These are phyloP conservation scores for Pimephales promelas DNA, from an alignment of 2,113 vertebrate genomes.

Conservation along the genomic window DNA sequence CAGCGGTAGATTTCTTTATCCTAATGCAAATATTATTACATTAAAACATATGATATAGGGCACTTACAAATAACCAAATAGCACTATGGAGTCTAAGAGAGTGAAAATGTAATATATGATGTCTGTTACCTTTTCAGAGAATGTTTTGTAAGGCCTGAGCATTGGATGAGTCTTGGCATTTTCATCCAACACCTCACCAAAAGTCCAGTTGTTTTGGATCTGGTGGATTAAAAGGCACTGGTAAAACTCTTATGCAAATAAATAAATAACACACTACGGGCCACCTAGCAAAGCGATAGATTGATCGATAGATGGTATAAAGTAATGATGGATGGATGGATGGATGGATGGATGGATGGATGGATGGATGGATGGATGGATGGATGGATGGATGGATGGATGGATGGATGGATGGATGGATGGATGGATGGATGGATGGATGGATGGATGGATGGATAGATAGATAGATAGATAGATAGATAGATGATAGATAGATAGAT, in stretches of 20 bases:
- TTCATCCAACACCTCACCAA: slow-evolving; percentile 86
- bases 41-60: not conserved
- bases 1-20: slow-evolving; percentile 96
- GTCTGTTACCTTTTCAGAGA: slow-evolving; percentile 87
- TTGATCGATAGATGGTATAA: no score
- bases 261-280: not conserved
- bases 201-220: slow-evolving; percentile 95
- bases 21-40: slow-evolving; percentile 61
- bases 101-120: not conserved
- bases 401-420: no score
- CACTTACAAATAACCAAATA: not conserved
- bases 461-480: no score
- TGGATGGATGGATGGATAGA: no score
- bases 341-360: fast-evolving
- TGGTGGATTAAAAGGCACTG: slow-evolving; percentile 58
- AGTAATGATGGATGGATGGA: no score
- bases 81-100: not conserved
- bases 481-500: no score
- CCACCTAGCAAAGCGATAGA: not conserved
- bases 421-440: no score
- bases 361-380: no score
- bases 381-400: no score
- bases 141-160: slow-evolving; percentile 94
- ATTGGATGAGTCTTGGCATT: slow-evolving; percentile 90
- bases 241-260: not conserved